Evolutionary conservation across 2,888 invertebrate genomes (phyloP).

Genomic region (Limnephilus marmoratus): DNA sequence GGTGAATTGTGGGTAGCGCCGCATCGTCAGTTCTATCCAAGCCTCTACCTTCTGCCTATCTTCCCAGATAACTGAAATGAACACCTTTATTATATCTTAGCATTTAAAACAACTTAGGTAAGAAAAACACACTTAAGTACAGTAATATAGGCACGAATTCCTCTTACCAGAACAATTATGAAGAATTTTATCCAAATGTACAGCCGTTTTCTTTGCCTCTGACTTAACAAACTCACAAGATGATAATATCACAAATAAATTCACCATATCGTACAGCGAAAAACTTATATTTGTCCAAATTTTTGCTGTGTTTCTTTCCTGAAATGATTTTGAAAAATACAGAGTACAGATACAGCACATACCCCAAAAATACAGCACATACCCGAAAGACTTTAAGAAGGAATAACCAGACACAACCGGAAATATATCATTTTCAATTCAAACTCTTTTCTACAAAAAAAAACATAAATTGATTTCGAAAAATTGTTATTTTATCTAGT

Average conservation of each 20-base stretch:
- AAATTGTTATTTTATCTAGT: no score
- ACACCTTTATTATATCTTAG: neutral
- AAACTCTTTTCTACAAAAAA: no score
- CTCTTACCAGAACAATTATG: conserved; percentile 4
- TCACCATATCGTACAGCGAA: neutral
- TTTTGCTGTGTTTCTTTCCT: neutral
- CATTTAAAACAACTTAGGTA: neutral
- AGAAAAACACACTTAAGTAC: neutral
- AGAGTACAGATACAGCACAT: neutral
- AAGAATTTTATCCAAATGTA: conserved; percentile 36
- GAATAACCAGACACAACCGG: no score
- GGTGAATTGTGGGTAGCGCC: conserved; percentile 2
- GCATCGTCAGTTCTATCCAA: neutral
- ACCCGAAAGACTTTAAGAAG: no score
- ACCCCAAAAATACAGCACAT: neutral
- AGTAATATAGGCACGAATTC: neutral
- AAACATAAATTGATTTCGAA: no score
- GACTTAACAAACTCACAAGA: conserved; percentile 17
- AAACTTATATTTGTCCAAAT: neutral
- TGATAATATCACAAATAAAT: conserved; percentile 11
- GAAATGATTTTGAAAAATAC: neutral
- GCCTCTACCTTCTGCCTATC: neutral
- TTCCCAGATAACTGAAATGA: neutral
- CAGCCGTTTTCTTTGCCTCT: conserved; percentile 33
- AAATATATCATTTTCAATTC: no score